Evolutionary conservation across 1,140 invertebrate species (phyloP).

Genomic region (Drosophila rhopaloa): DNA sequence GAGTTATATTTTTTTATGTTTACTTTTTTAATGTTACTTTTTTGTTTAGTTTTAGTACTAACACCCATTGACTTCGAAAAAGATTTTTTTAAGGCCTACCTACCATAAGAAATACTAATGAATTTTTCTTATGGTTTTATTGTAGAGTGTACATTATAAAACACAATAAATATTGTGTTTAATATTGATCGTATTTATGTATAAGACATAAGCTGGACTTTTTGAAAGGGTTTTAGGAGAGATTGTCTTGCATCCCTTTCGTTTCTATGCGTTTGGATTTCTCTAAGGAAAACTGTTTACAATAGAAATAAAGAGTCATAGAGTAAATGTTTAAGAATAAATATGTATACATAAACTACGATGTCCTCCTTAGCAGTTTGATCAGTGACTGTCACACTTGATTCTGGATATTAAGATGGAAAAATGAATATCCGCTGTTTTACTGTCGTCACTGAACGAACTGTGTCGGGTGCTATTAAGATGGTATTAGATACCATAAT

Average conservation of each 20-base stretch:
- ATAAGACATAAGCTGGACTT: background rate
- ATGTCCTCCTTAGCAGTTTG: constrained; percentile 14
- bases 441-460: constrained; percentile 17
- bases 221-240: background rate
- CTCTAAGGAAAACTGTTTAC: background rate
- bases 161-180: too few species aligned
- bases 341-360: background rate
- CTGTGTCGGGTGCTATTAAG: constrained; percentile 9
- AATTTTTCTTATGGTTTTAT: too few species aligned
- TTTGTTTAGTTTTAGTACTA: background rate
- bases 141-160: too few species aligned
- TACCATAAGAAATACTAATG: background rate
- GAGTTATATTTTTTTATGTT: background rate
- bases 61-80: background rate
- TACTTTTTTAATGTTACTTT: too few species aligned
- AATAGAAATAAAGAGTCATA: background rate
- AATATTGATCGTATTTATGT: background rate
- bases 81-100: background rate
- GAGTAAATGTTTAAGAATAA: background rate
- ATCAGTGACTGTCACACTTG: constrained; percentile 6
- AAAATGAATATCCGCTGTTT: constrained; percentile 6
- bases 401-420: background rate
- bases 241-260: background rate
- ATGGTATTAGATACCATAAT: background rate
- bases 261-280: background rate